These are phyloP conservation scores for Tholera decimalis DNA, from an alignment of 2,888 invertebrate species.

Conservation along the genomic window DNA sequence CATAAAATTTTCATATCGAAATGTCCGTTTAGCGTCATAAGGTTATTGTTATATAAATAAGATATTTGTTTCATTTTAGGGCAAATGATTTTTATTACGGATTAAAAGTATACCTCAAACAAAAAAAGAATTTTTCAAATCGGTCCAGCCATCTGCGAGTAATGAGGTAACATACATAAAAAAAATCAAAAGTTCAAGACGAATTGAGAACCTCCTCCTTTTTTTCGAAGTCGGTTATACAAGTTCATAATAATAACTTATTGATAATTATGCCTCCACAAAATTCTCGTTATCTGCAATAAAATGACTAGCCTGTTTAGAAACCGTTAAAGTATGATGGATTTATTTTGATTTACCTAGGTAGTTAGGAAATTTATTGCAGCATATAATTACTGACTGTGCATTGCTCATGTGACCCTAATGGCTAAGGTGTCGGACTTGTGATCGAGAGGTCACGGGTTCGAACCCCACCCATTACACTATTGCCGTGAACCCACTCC, in stretches of 20 bases:
- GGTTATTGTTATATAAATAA: not conserved
- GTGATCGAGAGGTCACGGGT: no score
- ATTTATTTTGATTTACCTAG: slow-evolving; percentile 32
- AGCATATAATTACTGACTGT: no score
- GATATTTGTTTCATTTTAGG: not conserved
- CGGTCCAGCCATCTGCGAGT: no score
- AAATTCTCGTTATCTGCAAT: slow-evolving; percentile 1
- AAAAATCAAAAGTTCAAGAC: no score
- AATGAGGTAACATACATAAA: no score
- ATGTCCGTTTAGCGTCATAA: slow-evolving; percentile 3
- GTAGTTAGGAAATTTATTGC: slow-evolving; percentile 14
- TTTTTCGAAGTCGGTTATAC: not conserved
- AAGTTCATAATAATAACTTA: not conserved
- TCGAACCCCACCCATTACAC: no score
- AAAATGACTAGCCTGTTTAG: slow-evolving; percentile 16
- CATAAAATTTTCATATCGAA: slow-evolving; percentile 52
- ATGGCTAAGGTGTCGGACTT: no score
- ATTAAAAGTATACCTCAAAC: no score
- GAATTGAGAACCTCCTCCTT: no score
- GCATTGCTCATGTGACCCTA: no score
- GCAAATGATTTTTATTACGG: slow-evolving; percentile 7
- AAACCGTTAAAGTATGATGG: slow-evolving; percentile 12
- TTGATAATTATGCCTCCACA: not conserved
- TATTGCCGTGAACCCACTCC: no score
- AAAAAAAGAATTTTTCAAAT: no score